These are phyloP conservation scores for Solen grandis DNA, from an alignment of 1,140 invertebrate species.

Conservation along the genomic window DNA sequence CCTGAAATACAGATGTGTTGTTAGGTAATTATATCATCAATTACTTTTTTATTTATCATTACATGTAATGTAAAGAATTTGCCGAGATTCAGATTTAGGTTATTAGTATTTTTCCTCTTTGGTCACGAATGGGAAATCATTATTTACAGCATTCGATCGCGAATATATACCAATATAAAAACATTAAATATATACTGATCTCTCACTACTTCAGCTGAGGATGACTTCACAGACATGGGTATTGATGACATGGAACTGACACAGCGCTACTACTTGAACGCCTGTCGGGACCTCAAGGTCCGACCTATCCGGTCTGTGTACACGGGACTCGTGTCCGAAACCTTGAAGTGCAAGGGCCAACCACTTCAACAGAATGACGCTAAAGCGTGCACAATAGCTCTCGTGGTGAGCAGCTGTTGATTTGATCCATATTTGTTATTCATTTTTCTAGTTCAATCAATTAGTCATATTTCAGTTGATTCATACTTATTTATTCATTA, in stretches of 20 bases:
- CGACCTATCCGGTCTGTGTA: neutral
- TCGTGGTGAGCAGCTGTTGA: too few relatives aligned
- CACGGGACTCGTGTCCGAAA: slow-evolving; percentile 21
- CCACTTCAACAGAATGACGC: neutral
- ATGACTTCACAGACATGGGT: slow-evolving; percentile 7
- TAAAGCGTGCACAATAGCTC: slow-evolving; percentile 28
- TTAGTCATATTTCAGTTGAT: too few relatives aligned
- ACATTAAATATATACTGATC: neutral
- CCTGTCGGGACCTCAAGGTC: slow-evolving; percentile 23
- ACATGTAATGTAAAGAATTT: neutral
- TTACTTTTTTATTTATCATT: too few relatives aligned
- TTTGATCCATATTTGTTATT: too few relatives aligned
- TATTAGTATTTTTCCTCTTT: neutral
- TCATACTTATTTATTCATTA: too few relatives aligned
- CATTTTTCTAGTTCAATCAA: too few relatives aligned
- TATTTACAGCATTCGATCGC: too few relatives aligned
- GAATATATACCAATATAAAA: too few relatives aligned
- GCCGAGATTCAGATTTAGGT: neutral
- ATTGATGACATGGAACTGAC: slow-evolving; percentile 22
- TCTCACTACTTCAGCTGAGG: slow-evolving; percentile 4
- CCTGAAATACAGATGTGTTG: too few relatives aligned
- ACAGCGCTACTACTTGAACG: slow-evolving; percentile 26
- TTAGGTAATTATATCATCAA: too few relatives aligned
- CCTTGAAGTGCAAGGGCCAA: neutral
- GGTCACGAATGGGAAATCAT: neutral